phyloP scores from a whole-genome alignment of 1,140 invertebrate genomes.

The Pseudomyrmex flavicornis region DNA sequence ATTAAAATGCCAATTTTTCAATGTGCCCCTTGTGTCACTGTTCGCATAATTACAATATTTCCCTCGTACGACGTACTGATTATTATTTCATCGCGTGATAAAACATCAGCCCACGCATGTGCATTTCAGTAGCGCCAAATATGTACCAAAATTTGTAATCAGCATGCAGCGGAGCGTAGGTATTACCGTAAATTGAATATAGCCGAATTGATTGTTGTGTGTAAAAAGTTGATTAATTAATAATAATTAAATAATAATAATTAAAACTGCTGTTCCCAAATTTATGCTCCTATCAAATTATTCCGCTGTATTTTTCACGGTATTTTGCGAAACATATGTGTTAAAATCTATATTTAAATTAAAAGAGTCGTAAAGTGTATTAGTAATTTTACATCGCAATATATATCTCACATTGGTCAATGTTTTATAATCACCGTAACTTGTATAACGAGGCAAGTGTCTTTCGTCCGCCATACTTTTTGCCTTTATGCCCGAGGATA shows the following conservation, averaged over 20 bases:
- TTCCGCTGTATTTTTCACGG: background rate
- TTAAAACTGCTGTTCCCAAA: conserved; percentile 5
- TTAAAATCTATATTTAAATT: background rate
- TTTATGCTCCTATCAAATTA: background rate
- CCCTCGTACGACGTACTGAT: conserved; percentile 19
- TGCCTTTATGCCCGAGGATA: conserved; percentile 20
- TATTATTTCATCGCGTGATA: conserved; percentile 45
- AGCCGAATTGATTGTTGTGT: conserved; percentile 21
- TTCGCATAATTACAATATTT: conserved; percentile 38
- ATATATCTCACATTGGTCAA: background rate
- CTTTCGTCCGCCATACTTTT: background rate
- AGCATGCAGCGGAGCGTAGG: conserved; percentile 6
- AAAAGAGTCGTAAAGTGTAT: background rate
- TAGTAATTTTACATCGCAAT: background rate
- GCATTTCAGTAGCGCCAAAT: conserved; percentile 15
- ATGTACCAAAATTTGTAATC: conserved; percentile 46
- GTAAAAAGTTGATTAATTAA: conserved; percentile 48
- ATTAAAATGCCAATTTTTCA: conserved; percentile 56
- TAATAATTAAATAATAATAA: too few relatives aligned
- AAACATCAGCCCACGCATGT: conserved; percentile 19
- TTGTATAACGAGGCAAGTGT: conserved; percentile 15
- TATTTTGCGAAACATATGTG: background rate
- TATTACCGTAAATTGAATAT: conserved; percentile 34
- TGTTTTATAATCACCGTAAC: conserved; percentile 21
- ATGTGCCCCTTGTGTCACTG: conserved; percentile 32